Evolutionary conservation across 92 coral and sea anemone species (phyloP).

Genomic region (Siderastrea radians): DNA sequence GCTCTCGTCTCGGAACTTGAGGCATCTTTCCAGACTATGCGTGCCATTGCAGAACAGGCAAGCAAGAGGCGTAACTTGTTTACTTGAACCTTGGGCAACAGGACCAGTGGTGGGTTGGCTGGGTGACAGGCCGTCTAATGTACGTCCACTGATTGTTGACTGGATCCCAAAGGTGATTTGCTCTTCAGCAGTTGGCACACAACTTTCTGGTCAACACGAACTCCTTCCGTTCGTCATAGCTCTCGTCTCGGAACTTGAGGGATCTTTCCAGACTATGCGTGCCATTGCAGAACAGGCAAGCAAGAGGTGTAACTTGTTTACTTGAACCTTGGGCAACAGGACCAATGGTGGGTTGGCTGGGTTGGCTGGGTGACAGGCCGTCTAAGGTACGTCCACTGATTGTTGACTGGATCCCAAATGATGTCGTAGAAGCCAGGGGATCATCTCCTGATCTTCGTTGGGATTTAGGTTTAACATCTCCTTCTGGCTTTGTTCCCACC

Average conservation of each 20-base stretch:
- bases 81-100: not conserved
- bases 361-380: no score
- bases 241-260: conserved; percentile 27
- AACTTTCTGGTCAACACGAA: not conserved
- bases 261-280: conserved; percentile 8
- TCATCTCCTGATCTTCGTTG: not conserved
- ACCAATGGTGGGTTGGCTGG: not conserved
- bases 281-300: conserved; percentile 20
- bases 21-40: conserved; percentile 12
- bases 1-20: conserved; percentile 24
- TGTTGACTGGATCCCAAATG: no score
- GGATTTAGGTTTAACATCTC: not conserved
- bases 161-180: conserved; percentile 11
- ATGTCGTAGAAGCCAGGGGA: not conserved
- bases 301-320: not conserved
- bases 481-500: conserved; percentile 60
- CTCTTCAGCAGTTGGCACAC: conserved; percentile 38
- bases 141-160: no score
- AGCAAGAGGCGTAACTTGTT: not conserved
- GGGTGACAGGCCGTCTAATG: no score
- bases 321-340: not conserved
- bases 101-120: not conserved
- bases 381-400: no score
- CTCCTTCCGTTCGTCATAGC: conserved; percentile 22
- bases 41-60: conserved; percentile 23